These are phyloP conservation scores for Cryptocephalus primarius DNA, from an alignment of 2,888 invertebrate species.

Conservation along the genomic window DNA sequence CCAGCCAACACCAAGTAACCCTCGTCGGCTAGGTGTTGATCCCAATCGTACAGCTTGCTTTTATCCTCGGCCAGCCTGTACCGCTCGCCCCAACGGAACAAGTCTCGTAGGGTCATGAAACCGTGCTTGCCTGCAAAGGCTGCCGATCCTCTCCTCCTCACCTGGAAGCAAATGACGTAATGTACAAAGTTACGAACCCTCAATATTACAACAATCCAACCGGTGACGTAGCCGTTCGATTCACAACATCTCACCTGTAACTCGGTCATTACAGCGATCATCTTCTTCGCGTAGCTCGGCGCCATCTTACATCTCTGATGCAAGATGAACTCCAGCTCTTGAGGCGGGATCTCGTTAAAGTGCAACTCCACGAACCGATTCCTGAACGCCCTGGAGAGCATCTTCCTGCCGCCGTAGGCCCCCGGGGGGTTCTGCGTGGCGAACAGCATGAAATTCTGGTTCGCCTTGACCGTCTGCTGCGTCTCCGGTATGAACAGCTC, in stretches of 20 bases:
- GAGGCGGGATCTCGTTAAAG: slow-evolving; percentile 86
- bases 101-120: slow-evolving; percentile 87
- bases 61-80: slow-evolving; percentile 64
- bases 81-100: slow-evolving; percentile 94
- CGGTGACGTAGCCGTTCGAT: too few species aligned
- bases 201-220: too few species aligned
- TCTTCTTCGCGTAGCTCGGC: slow-evolving; percentile 75
- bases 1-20: slow-evolving; percentile 91
- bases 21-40: slow-evolving; percentile 92
- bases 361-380: slow-evolving; percentile 92
- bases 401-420: slow-evolving; percentile 91
- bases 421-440: slow-evolving; percentile 99
- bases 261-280: slow-evolving; percentile 85
- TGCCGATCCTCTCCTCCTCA: slow-evolving; percentile 68
- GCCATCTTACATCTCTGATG: slow-evolving; percentile 83
- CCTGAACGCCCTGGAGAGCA: slow-evolving; percentile 90
- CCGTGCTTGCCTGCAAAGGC: slow-evolving; percentile 86
- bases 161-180: slow-evolving; percentile 30
- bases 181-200: background rate
- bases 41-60: slow-evolving; percentile 79
- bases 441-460: slow-evolving; percentile 91
- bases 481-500: slow-evolving; percentile 97
- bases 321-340: slow-evolving; percentile 79
- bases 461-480: slow-evolving; percentile 83
- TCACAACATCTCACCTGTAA: slow-evolving; percentile 50